Conservation (phyloP, 2,113 vertebrate species). For the Salvelinus alpinus region DNA sequence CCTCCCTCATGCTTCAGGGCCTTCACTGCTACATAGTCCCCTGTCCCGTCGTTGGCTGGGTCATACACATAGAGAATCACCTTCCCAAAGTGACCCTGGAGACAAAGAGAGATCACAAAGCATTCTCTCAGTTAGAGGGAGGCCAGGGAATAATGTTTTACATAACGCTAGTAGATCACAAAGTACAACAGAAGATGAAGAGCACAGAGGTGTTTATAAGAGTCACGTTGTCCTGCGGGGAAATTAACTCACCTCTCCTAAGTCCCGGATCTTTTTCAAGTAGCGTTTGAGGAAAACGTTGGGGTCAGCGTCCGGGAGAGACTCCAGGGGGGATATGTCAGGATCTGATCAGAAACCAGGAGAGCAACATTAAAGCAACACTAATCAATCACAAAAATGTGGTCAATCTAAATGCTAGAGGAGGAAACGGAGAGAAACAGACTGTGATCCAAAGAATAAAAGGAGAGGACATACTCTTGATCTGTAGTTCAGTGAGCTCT, state of each 20-base stretch:
- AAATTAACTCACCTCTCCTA: conserved; percentile 81
- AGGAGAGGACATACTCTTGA: conserved; percentile 70
- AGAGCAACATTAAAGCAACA: neutral
- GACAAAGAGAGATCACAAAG: conserved; percentile 15
- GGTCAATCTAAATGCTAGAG: neutral
- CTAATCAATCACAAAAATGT: neutral
- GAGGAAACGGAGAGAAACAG: neutral
- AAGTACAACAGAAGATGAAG: neutral
- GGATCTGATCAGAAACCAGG: conserved; percentile 68
- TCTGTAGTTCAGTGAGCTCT: conserved; percentile 84
- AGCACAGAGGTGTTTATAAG: neutral
- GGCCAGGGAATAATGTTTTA: neutral
- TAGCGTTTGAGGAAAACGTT: conserved; percentile 88
- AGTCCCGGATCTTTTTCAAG: conserved; percentile 83
- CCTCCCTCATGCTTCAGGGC: conserved; percentile 83
- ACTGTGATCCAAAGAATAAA: neutral
- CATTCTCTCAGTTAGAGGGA: neutral
- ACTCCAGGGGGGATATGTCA: conserved; percentile 70
- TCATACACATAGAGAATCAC: conserved; percentile 89
- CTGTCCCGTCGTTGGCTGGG: conserved; percentile 85
- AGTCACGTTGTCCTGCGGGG: neutral
- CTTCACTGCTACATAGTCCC: conserved; percentile 91
- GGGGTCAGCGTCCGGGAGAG: conserved; percentile 68
- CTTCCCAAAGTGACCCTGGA: conserved; percentile 91
- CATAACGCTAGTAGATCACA: neutral